Evolutionary conservation across 1,140 invertebrate species (phyloP).

Genomic region (Brachionus paranguensis): DNA sequence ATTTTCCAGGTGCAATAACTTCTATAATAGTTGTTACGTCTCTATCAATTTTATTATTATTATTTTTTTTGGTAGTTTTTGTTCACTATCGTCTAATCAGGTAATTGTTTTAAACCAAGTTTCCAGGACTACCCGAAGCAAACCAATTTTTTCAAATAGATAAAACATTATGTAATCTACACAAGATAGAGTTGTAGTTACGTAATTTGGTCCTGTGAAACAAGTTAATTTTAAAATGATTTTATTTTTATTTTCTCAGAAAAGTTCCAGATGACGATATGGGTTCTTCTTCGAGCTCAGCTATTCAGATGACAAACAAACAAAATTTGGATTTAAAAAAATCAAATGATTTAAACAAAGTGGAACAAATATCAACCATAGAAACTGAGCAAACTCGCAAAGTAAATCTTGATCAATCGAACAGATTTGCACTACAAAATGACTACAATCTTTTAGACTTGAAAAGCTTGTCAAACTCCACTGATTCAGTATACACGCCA

Average conservation of each 20-base stretch:
- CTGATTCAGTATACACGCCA: neutral
- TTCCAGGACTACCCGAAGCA: neutral
- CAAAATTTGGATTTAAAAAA: neutral
- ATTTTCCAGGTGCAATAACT: constrained; percentile 6
- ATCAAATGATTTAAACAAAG: neutral
- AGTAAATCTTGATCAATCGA: neutral
- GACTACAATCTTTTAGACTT: neutral
- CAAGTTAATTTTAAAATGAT: neutral
- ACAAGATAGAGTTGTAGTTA: neutral
- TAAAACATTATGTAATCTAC: neutral
- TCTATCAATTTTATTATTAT: neutral
- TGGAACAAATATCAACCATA: neutral
- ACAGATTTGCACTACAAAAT: neutral
- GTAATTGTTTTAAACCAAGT: neutral
- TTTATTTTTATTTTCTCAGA: neutral
- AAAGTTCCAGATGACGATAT: constrained; percentile 18
- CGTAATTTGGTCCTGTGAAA: constrained; percentile 9
- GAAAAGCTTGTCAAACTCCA: neutral
- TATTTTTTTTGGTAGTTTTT: neutral
- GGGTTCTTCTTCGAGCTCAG: neutral
- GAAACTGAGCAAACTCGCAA: neutral
- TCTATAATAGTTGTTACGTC: neutral
- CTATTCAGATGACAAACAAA: neutral
- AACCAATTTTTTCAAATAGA: neutral
- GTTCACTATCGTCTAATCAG: constrained; percentile 10